phyloP scores from a whole-genome alignment of 2,113 vertebrate species.

The Cyanocitta stelleri region DNA sequence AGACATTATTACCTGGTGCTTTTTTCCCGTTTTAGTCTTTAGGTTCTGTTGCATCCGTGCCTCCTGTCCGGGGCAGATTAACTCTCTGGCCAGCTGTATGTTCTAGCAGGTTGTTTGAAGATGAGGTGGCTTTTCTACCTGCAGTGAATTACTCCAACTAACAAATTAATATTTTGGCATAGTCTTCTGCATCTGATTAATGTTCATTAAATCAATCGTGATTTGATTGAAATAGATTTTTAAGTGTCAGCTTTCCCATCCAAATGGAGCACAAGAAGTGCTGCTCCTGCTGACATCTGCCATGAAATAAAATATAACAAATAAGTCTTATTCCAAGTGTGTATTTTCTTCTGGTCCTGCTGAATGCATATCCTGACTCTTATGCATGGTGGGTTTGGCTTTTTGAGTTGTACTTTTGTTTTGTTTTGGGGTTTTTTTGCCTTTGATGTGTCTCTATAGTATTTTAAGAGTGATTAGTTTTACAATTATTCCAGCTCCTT shows the following conservation, averaged over 20 bases:
- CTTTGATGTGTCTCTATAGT: not conserved
- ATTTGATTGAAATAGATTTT: not conserved
- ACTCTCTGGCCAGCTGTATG: not conserved
- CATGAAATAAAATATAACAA: not conserved
- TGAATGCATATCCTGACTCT: not conserved
- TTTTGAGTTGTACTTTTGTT: too few relatives aligned
- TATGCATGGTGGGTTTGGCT: not conserved
- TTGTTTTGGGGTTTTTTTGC: not conserved
- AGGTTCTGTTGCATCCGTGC: not conserved
- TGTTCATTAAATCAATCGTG: not conserved
- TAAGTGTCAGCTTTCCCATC: not conserved
- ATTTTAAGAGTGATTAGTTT: not conserved
- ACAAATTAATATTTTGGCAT: not conserved
- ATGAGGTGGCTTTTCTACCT: not conserved
- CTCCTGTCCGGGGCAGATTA: not conserved
- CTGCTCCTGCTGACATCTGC: not conserved
- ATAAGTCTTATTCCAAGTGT: not conserved
- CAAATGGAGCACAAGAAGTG: not conserved
- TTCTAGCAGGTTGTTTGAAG: not conserved
- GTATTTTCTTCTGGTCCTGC: not conserved
- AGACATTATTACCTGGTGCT: not conserved
- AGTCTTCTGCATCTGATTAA: not conserved
- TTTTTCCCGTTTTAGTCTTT: accelerated
- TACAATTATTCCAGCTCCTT: not conserved
- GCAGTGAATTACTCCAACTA: not conserved